Percentiles rank a stretch among this genome's conserved stretches.
These are phyloP conservation scores for Streptopelia turtur DNA, from an alignment of 2,797 vertebrate species.

Conservation along the genomic window DNA sequence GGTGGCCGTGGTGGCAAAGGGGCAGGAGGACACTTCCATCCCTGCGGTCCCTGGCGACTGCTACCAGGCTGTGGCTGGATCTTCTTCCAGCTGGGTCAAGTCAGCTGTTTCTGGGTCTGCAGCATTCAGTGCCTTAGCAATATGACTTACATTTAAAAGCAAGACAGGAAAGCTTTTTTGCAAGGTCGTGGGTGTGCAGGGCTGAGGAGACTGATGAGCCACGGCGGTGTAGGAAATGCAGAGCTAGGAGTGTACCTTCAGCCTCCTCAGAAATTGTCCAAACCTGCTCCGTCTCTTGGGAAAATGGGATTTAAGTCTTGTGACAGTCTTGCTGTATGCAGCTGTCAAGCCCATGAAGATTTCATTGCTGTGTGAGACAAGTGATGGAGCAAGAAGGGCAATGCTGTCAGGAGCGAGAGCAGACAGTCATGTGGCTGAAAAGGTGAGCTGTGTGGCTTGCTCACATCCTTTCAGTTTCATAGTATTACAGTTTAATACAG, in stretches of 20 bases:
- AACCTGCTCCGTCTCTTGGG: background rate
- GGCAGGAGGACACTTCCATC: fast-evolving
- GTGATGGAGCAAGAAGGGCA: background rate
- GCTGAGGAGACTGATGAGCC: fast-evolving
- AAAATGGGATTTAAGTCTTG: background rate
- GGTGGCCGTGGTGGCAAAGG: background rate
- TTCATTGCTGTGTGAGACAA: background rate
- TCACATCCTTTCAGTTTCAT: background rate
- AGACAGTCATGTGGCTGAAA: background rate
- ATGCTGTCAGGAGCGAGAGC: background rate
- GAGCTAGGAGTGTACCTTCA: background rate
- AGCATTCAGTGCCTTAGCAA: background rate
- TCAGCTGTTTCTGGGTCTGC: background rate
- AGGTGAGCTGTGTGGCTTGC: background rate
- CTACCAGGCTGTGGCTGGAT: background rate
- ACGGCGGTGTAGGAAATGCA: fast-evolving
- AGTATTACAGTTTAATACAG: background rate
- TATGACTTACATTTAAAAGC: background rate
- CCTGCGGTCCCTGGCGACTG: fast-evolving
- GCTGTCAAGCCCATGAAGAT: background rate
- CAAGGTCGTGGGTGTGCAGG: background rate
- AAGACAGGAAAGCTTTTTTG: background rate
- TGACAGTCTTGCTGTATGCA: background rate
- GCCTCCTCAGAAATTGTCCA: background rate
- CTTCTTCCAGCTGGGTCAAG: background rate